Conservation (phyloP, 2,113 vertebrate species). For the Cyphomyrus discorhynchus region DNA sequence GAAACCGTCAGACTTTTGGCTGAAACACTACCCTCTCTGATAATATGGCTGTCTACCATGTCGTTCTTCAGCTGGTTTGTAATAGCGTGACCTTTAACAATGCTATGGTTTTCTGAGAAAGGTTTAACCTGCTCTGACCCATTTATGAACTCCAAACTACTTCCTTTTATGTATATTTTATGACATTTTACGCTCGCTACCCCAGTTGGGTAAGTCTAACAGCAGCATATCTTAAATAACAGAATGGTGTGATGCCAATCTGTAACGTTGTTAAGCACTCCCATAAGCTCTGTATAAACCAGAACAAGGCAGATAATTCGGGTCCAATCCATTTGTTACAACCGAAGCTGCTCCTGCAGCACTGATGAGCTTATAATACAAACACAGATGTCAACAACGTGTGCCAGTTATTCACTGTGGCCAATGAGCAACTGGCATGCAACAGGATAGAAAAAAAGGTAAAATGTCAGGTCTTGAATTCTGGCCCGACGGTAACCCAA, state of each 20-base stretch:
- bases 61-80: background rate
- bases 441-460: background rate
- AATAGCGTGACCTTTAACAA: background rate
- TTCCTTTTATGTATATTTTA: background rate
- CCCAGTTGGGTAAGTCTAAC: background rate
- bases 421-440: background rate
- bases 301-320: background rate
- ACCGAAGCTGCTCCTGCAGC: background rate
- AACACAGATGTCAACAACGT: background rate
- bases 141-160: background rate
- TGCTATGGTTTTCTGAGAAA: background rate
- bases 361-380: constrained; percentile 1
- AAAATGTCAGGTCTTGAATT: background rate
- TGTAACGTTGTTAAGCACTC: background rate
- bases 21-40: background rate
- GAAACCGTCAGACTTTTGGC: background rate
- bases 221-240: background rate
- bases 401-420: background rate
- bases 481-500: background rate
- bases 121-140: background rate
- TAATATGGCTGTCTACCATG: background rate
- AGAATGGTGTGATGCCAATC: background rate
- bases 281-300: constrained; percentile 1
- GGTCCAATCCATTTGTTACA: background rate
- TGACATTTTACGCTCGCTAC: background rate